A percentile compares a stretch with the other conserved stretches of the same genome.
phyloP scores from a whole-genome alignment of 2,797 vertebrate genomes.

The Sebastes glaucus region DNA sequence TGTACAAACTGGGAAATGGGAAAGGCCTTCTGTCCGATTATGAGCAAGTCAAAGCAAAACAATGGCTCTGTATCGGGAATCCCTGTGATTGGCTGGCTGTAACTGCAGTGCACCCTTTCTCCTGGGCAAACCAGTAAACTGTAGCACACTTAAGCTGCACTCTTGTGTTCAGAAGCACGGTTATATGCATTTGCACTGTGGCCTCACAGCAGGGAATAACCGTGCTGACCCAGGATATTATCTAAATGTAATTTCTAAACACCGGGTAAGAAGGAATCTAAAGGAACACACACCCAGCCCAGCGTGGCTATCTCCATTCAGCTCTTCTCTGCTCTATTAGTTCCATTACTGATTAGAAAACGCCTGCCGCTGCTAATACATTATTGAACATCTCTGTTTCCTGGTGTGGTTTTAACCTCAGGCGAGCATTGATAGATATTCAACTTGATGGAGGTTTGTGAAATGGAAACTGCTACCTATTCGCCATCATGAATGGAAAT shows the following conservation, averaged over 20 bases:
- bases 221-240: not conserved
- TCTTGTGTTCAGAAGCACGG: not conserved
- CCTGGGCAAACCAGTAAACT: not conserved
- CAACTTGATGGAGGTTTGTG: conserved; percentile 24
- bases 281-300: not conserved
- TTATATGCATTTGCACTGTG: not conserved
- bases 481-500: not conserved
- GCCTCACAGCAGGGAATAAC: not conserved
- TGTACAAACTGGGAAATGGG: too few species aligned
- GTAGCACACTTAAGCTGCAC: not conserved
- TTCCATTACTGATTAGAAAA: conserved; percentile 64
- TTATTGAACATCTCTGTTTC: conserved; percentile 65
- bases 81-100: conserved; percentile 16
- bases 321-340: conserved; percentile 17
- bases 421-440: conserved; percentile 11
- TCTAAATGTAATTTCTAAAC: not conserved
- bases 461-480: conserved; percentile 1
- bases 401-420: conserved; percentile 57
- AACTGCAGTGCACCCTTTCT: not conserved
- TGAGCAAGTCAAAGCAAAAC: conserved; percentile 20
- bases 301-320: conserved; percentile 9
- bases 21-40: not conserved
- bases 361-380: conserved; percentile 58
- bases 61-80: not conserved
- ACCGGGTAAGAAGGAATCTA: not conserved